Percentiles rank a stretch among this genome's conserved stretches.
Conservation (phyloP, 2,113 vertebrate species). For the Amblyornis subalaris region DNA sequence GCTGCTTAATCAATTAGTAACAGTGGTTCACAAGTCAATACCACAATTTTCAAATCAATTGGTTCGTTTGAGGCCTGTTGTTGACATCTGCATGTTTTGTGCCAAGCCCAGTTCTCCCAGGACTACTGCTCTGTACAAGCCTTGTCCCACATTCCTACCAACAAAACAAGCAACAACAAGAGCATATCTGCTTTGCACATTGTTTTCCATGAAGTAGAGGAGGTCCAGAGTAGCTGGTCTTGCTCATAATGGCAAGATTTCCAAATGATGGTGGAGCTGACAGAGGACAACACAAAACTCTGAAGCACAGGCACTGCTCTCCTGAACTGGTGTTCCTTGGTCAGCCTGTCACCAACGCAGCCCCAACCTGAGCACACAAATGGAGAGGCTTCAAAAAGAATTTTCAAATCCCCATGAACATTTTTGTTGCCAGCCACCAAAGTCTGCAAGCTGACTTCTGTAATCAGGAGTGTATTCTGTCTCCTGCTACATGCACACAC, state of each 20-base stretch:
- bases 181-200: not conserved
- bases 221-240: not conserved
- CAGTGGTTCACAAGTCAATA: not conserved
- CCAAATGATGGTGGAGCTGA: not conserved
- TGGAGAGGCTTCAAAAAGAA: not conserved
- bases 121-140: not conserved
- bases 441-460: not conserved
- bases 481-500: not conserved
- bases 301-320: not conserved
- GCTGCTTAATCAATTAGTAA: not conserved
- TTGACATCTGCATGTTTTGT: fast-evolving
- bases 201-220: not conserved
- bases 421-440: not conserved
- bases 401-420: not conserved
- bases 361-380: not conserved
- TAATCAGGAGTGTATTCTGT: not conserved
- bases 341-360: not conserved
- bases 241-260: not conserved
- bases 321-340: not conserved
- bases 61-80: not conserved
- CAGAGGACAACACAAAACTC: not conserved
- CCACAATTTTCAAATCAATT: not conserved
- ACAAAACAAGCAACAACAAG: not conserved
- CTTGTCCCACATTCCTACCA: not conserved
- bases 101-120: not conserved